Percentiles rank a stretch among this genome's conserved stretches.
Evolutionary conservation across 2,797 vertebrate species (phyloP).

Genomic region (Falco columbarius): DNA sequence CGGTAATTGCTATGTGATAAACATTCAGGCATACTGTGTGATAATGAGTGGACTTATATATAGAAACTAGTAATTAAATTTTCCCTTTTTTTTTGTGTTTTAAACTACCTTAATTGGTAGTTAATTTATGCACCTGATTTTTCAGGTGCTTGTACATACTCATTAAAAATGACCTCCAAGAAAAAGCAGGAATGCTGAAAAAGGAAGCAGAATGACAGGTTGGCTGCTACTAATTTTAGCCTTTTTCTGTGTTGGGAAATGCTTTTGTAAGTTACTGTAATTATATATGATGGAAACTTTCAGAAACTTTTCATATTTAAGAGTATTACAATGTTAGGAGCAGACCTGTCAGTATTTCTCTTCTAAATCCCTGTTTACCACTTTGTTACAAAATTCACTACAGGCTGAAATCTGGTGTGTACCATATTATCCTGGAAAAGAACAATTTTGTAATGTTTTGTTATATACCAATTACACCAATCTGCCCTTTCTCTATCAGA

Average conservation of each 20-base stretch:
- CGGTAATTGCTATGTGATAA: constrained; percentile 63
- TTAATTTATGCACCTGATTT: constrained; percentile 81
- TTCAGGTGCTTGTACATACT: constrained; percentile 69
- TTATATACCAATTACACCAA: background rate
- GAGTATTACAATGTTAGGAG: background rate
- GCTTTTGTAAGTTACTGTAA: constrained; percentile 23
- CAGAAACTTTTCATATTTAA: constrained; percentile 28
- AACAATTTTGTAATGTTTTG: background rate
- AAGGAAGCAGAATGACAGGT: constrained; percentile 27
- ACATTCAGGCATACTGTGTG: constrained; percentile 28
- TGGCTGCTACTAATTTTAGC: constrained; percentile 37
- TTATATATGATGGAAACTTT: constrained; percentile 24
- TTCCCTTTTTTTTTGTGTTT: background rate
- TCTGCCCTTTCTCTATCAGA: background rate
- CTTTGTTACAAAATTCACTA: background rate
- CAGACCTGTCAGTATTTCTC: background rate
- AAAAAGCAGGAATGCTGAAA: constrained; percentile 51
- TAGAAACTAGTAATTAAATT: constrained; percentile 74
- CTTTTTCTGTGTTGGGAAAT: constrained; percentile 14
- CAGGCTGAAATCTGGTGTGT: background rate
- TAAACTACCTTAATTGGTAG: constrained; percentile 73
- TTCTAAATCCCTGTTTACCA: background rate
- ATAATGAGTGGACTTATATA: constrained; percentile 71
- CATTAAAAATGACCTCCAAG: constrained; percentile 78
- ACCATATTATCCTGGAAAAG: background rate